These are phyloP conservation scores for Heliconius cydno DNA, from an alignment of 2,888 invertebrate species.

Conservation along the genomic window DNA sequence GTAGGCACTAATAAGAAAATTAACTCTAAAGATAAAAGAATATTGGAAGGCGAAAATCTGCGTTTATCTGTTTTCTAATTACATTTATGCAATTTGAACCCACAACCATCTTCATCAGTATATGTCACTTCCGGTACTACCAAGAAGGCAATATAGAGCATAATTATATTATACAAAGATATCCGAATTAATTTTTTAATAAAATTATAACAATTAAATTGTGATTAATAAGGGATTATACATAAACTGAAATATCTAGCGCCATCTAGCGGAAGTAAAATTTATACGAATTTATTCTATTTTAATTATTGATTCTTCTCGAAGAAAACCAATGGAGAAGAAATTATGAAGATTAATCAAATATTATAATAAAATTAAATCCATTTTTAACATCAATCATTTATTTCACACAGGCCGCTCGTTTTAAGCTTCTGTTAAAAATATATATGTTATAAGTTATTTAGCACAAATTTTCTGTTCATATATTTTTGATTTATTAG, in stretches of 20 bases:
- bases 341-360: neutral
- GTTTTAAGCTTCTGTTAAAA: no score
- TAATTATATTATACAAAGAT: no score
- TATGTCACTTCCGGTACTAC: no score
- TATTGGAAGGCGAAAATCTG: neutral
- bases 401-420: no score
- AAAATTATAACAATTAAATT: neutral
- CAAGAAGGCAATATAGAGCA: no score
- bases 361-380: no score
- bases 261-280: neutral
- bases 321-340: neutral
- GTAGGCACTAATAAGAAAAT: neutral
- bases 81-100: neutral
- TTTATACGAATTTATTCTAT: neutral
- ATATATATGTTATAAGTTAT: no score
- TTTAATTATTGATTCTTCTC: neutral
- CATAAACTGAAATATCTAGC: neutral
- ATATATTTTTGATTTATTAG: no score
- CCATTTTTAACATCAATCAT: no score
- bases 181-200: neutral
- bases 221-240: neutral
- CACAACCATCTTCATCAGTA: no score
- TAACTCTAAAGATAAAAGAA: neutral
- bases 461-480: no score
- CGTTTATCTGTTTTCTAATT: neutral